Conservation (phyloP, 2,797 vertebrate genomes). For the Todus mexicanus region DNA sequence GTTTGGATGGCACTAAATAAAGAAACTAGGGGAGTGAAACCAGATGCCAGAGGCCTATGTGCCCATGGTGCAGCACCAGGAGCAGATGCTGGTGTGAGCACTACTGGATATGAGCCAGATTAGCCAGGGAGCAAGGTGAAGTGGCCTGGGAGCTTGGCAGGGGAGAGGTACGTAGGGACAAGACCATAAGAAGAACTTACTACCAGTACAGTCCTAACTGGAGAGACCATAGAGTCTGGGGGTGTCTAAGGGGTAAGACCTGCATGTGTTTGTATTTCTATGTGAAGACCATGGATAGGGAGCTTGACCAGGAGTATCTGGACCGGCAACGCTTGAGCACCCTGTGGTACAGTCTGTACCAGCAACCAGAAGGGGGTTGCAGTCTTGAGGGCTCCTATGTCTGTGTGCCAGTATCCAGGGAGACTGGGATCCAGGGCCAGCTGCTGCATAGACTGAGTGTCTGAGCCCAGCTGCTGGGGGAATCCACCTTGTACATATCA, state of each 20-base stretch:
- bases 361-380: background rate
- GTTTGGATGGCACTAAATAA: background rate
- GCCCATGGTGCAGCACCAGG: background rate
- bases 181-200: background rate
- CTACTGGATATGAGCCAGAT: background rate
- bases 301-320: background rate
- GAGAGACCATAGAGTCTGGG: background rate
- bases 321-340: background rate
- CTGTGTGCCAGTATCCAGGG: background rate
- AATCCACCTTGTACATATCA: background rate
- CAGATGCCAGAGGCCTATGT: background rate
- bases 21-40: background rate
- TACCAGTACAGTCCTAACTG: background rate
- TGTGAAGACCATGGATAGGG: background rate
- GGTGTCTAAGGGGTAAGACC: background rate
- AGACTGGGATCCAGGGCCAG: background rate
- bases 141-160: background rate
- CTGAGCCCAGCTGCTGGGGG: background rate
- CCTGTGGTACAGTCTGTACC: background rate
- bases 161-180: background rate
- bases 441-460: background rate
- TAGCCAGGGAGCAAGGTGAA: background rate
- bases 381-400: background rate
- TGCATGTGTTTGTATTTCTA: background rate
- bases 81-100: background rate